phyloP scores from a whole-genome alignment of 2,113 vertebrate species.

The Siniperca chuatsi region DNA sequence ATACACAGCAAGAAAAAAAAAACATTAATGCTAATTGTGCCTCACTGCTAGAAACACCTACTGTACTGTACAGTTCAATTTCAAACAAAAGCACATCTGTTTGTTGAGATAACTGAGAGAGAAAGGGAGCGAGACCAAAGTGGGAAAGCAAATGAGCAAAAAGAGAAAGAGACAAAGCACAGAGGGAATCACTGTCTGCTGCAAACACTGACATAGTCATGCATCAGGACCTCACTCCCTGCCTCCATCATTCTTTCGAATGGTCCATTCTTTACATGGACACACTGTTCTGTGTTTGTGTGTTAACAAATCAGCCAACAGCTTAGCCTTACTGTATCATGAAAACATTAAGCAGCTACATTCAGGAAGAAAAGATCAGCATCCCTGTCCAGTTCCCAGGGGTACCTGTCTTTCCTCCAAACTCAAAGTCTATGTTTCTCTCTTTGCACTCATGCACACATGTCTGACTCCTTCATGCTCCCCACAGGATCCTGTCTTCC shows the following conservation, averaged over 20 bases:
- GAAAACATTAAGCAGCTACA: conserved; percentile 29
- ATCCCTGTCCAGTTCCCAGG: conserved; percentile 62
- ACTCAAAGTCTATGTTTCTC: not conserved
- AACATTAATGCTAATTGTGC: conserved; percentile 52
- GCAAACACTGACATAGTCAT: conserved; percentile 80
- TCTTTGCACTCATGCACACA: not conserved
- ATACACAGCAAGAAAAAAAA: not conserved
- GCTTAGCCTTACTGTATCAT: conserved; percentile 31
- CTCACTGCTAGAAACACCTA: conserved; percentile 42
- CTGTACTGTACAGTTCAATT: conserved; percentile 65
- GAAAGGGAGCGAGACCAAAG: conserved; percentile 44
- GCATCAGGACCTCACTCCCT: conserved; percentile 66
- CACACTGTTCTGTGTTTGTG: conserved; percentile 64
- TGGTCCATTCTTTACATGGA: conserved; percentile 67
- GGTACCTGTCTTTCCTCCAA: conserved; percentile 20
- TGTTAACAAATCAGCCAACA: conserved; percentile 47
- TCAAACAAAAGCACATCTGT: conserved; percentile 77
- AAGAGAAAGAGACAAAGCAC: conserved; percentile 71
- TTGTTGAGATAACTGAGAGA: conserved; percentile 51
- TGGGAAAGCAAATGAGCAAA: conserved; percentile 54
- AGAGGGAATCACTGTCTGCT: conserved; percentile 71
- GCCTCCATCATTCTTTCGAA: conserved; percentile 71
- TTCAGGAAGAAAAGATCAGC: conserved; percentile 39
- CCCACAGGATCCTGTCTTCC: not conserved
- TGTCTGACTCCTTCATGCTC: not conserved